phyloP scores from a whole-genome alignment of 2,888 invertebrate species.

The Deroplatys truncata region DNA sequence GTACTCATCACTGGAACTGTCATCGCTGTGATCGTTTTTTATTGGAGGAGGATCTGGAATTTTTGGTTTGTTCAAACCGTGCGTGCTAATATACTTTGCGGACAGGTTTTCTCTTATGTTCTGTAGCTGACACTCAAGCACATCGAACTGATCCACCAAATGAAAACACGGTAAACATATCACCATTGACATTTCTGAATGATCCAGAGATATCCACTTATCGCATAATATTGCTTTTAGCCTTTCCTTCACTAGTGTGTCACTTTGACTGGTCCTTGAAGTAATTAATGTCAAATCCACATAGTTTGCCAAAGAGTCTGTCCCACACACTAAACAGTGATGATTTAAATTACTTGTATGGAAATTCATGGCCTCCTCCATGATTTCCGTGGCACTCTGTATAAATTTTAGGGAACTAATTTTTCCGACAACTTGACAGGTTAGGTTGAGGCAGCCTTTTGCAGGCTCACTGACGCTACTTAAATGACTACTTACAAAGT shows the following conservation, averaged over 20 bases:
- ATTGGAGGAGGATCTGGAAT: neutral
- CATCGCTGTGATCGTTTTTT: neutral
- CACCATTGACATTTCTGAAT: conserved; percentile 15
- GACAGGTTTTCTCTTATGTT: conserved; percentile 10
- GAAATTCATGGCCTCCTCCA: conserved; percentile 21
- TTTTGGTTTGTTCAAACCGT: conserved; percentile 6
- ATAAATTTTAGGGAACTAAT: conserved; percentile 15
- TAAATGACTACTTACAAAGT: neutral
- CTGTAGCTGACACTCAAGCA: conserved; percentile 17
- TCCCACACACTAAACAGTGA: conserved; percentile 28
- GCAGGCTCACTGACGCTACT: conserved; percentile 5
- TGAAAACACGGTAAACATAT: conserved; percentile 25
- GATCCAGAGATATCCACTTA: conserved; percentile 19
- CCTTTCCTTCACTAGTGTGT: conserved; percentile 23
- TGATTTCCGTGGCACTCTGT: conserved; percentile 12
- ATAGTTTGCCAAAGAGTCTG: conserved; percentile 26
- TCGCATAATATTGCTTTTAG: conserved; percentile 21
- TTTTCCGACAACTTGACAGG: conserved; percentile 15
- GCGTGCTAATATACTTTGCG: conserved; percentile 14
- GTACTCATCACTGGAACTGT: neutral
- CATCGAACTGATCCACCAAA: conserved; percentile 25
- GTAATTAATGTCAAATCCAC: conserved; percentile 26
- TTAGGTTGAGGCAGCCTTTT: conserved; percentile 9
- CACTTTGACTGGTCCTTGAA: conserved; percentile 24
- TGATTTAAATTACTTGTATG: conserved; percentile 16